These are phyloP conservation scores for Borostomias antarcticus DNA, from an alignment of 2,797 vertebrate genomes.

Conservation along the genomic window DNA sequence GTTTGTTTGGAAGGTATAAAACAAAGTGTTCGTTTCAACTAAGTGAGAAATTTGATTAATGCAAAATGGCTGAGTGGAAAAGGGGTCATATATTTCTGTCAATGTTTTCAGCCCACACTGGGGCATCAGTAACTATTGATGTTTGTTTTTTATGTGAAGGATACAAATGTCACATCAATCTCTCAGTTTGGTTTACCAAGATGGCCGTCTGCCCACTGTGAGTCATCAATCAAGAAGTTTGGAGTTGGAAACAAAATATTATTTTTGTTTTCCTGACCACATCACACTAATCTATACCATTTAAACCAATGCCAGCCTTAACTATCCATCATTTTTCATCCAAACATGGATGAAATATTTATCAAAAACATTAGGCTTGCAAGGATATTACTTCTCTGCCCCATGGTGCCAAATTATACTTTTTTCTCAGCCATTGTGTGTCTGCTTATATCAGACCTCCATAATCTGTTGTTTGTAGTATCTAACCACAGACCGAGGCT, in stretches of 20 bases:
- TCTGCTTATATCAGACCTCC: neutral
- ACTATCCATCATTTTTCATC: neutral
- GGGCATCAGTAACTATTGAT: slow-evolving; percentile 2
- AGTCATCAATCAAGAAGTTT: slow-evolving; percentile 6
- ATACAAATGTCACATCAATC: slow-evolving; percentile 6
- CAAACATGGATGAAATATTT: neutral
- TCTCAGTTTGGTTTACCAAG: slow-evolving; percentile 5
- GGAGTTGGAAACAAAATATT: neutral
- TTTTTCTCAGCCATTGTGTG: neutral
- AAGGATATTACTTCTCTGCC: neutral
- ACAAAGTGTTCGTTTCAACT: neutral
- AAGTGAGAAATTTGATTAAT: slow-evolving; percentile 1
- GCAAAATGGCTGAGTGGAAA: neutral
- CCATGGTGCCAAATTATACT: neutral
- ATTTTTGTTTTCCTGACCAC: neutral
- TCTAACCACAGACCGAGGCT: neutral
- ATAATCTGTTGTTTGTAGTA: neutral
- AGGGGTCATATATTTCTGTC: neutral
- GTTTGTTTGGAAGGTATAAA: neutral
- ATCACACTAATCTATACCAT: too few species aligned
- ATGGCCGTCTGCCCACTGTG: slow-evolving; percentile 6
- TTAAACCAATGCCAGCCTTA: too few species aligned
- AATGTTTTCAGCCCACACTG: neutral
- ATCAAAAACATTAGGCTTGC: neutral
- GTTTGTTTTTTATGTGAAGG: neutral